A percentile compares a stretch with the other conserved stretches of the same genome.
Evolutionary conservation across 92 coral and sea anemone genomes (phyloP).

Genomic region (Metridium senile): DNA sequence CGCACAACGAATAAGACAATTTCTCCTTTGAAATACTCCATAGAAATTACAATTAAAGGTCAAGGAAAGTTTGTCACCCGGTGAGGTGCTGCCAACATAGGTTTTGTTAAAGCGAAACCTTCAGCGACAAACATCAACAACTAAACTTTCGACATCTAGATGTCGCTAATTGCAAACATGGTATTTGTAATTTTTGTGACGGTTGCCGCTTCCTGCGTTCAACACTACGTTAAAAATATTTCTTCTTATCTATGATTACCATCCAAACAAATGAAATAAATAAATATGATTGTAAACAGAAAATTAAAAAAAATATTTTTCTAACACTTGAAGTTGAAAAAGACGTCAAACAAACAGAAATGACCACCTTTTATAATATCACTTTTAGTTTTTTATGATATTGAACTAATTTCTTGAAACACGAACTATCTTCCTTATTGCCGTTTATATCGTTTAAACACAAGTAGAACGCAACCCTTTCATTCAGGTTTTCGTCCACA

Average conservation of each 20-base stretch:
- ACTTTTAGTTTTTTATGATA: too few species aligned
- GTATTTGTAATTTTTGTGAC: background rate
- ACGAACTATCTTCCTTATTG: too few species aligned
- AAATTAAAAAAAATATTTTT: background rate
- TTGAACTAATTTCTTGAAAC: too few species aligned
- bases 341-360: background rate
- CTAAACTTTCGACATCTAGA: background rate
- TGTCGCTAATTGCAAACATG: slow-evolving; percentile 13
- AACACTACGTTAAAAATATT: background rate
- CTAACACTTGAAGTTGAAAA: background rate
- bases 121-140: background rate
- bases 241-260: background rate
- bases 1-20: slow-evolving; percentile 19
- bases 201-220: slow-evolving; percentile 10
- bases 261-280: background rate
- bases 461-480: background rate
- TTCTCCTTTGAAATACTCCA: slow-evolving; percentile 15
- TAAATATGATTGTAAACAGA: background rate
- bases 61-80: slow-evolving; percentile 12
- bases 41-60: slow-evolving; percentile 30
- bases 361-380: too few species aligned
- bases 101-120: slow-evolving; percentile 8
- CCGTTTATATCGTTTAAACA: background rate
- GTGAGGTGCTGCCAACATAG: background rate
- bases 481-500: background rate